phyloP scores from a whole-genome alignment of 2,113 vertebrate species.

The Dunckerocampus dactyliophorus region DNA sequence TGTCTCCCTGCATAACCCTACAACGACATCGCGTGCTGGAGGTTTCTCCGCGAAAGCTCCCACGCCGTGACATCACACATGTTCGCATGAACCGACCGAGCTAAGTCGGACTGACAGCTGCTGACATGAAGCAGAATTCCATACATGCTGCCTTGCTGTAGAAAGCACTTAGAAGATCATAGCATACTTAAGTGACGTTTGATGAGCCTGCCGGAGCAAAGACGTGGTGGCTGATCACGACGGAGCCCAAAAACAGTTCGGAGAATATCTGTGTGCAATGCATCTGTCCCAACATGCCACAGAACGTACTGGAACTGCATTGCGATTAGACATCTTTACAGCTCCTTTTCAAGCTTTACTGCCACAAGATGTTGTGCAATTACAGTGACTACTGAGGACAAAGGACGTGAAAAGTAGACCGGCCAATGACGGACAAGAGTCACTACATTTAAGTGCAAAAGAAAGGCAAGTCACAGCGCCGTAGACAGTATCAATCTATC shows the following conservation, averaged over 20 bases:
- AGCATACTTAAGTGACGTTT: constrained; percentile 46
- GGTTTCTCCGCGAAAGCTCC: constrained; percentile 15
- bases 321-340: constrained; percentile 2
- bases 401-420: too few relatives aligned
- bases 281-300: constrained; percentile 15
- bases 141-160: constrained; percentile 25
- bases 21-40: constrained; percentile 41
- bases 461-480: too few relatives aligned
- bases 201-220: constrained; percentile 36
- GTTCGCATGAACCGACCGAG: constrained; percentile 8
- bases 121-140: constrained; percentile 48
- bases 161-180: constrained; percentile 37
- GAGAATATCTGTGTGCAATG: background rate
- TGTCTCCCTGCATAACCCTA: background rate
- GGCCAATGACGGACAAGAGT: too few relatives aligned
- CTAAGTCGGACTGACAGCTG: constrained; percentile 36
- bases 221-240: constrained; percentile 4
- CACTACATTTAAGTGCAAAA: too few relatives aligned
- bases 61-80: constrained; percentile 49
- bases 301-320: background rate
- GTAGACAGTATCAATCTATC: too few relatives aligned
- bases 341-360: background rate
- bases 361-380: too few relatives aligned
- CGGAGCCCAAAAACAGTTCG: constrained; percentile 18
- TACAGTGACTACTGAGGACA: too few relatives aligned